phyloP scores from a whole-genome alignment of 2,113 vertebrate genomes.

The Nothoprocta perdicaria region DNA sequence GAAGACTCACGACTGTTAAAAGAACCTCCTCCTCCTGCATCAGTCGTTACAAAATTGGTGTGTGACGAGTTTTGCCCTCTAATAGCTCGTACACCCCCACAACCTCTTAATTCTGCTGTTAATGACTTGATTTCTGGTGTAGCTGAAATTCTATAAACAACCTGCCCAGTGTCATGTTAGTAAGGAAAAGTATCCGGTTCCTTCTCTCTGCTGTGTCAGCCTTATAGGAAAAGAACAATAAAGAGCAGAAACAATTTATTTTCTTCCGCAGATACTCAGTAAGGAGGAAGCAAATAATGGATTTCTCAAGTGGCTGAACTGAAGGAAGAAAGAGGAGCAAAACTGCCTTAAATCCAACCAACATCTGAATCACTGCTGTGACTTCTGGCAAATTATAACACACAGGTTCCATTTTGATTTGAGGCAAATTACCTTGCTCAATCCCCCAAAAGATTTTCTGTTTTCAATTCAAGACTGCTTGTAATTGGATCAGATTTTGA shows the following conservation, averaged over 20 bases:
- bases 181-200: background rate
- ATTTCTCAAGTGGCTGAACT: constrained; percentile 16
- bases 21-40: background rate
- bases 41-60: background rate
- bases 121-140: background rate
- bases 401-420: background rate
- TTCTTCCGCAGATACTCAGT: constrained; percentile 9
- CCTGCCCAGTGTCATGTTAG: background rate
- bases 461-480: background rate
- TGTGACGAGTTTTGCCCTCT: constrained; percentile 11
- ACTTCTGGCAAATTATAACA: background rate
- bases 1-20: background rate
- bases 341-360: background rate
- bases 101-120: constrained; percentile 24
- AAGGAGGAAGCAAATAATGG: constrained; percentile 9
- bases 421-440: background rate
- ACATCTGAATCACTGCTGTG: background rate
- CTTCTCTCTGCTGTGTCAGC: background rate
- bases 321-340: background rate
- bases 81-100: background rate
- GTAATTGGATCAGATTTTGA: background rate
- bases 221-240: constrained; percentile 25
- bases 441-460: background rate
- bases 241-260: constrained; percentile 18
- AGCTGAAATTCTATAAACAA: constrained; percentile 47